phyloP scores from a whole-genome alignment of 1,140 invertebrate genomes.

The Metopolophium dirhodum region DNA sequence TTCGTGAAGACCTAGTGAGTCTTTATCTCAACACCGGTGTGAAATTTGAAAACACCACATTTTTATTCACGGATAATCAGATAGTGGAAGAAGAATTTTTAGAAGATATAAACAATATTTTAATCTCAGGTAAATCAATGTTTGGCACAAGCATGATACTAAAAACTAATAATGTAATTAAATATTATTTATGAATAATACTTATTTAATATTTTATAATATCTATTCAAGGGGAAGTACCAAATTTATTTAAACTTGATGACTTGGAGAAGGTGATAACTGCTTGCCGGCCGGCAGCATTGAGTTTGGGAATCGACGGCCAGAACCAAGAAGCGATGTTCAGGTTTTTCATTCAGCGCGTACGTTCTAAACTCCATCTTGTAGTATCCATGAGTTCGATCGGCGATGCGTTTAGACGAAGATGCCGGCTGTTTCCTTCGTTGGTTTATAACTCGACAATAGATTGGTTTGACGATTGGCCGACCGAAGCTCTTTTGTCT shows the following conservation, averaged over 20 bases:
- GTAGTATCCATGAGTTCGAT: constrained; percentile 90
- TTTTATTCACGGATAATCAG: constrained; percentile 88
- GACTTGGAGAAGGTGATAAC: constrained; percentile 83
- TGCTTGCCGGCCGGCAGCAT: constrained; percentile 73
- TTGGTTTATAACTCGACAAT: constrained; percentile 93
- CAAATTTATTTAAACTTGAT: constrained; percentile 84
- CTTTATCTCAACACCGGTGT: constrained; percentile 75
- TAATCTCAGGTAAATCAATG: constrained; percentile 72
- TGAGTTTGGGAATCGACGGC: constrained; percentile 72
- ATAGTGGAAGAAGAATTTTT: constrained; percentile 91
- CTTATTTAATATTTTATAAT: neutral
- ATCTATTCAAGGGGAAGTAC: constrained; percentile 72
- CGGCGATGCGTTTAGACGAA: constrained; percentile 79
- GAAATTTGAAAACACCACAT: constrained; percentile 79
- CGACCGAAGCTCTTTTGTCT: constrained; percentile 82
- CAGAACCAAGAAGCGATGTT: constrained; percentile 78
- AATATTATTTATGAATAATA: constrained; percentile 62
- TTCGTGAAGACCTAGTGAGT: constrained; percentile 77
- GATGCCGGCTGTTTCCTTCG: constrained; percentile 87
- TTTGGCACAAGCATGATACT: too few relatives aligned
- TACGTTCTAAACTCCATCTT: constrained; percentile 80
- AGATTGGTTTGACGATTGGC: constrained; percentile 92
- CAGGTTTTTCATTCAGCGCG: constrained; percentile 80
- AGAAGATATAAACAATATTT: constrained; percentile 89
- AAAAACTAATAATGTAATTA: neutral